Base-by-base conservation (phyloP, 2,113 vertebrate species). In the Halcyon senegalensis region DNA sequence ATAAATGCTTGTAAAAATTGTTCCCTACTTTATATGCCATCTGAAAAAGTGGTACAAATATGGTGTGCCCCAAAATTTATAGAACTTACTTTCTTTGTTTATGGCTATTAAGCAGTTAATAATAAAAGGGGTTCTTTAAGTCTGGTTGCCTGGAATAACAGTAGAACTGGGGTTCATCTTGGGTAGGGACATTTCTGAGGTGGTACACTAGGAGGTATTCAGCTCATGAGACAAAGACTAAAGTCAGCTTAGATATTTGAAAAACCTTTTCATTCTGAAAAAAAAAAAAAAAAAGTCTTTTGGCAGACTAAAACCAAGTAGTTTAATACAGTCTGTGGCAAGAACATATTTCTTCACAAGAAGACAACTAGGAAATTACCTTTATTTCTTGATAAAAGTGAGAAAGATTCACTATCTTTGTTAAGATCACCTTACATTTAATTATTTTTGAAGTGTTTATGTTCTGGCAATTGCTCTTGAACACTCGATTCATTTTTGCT, bases 371-470 rank as follows among this genome's bases (percentile, higher is more conserved):
- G 13, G 31, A 94, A 84, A 70, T 82, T 5, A 58, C 89, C 31
- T 68, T 86, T 51, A 75, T 13, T 48, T 75, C 59, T 85, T 87
- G 62, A 89, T 89, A 80, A 87, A 80, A 70, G 13, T 62, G 24
- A 58, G 64, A 60, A 64, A 75, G 30, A 53, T 79, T 77, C 74
- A 62, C 23, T 51, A 73, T 39, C 46, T 20, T 83, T 88, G 30
- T 74, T 81, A 81, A 93, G n/a, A 93, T 62, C 83, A 12, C 9
- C 43, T 91, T 88, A 31, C 19, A 76, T 84, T 82, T 93, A 90
- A 94, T 88, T 94, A 93, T 62, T 90, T 93, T 84, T 94, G 68
- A 93, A 96, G 72, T 90, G 60, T 94, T 96, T 91, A 48, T 31
- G 23, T 94, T 94, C 78, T 5, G 1, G 60, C 56, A 96, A 94